Evolutionary conservation across 1,140 invertebrate species (phyloP).

Genomic region (Psix sp.): DNA sequence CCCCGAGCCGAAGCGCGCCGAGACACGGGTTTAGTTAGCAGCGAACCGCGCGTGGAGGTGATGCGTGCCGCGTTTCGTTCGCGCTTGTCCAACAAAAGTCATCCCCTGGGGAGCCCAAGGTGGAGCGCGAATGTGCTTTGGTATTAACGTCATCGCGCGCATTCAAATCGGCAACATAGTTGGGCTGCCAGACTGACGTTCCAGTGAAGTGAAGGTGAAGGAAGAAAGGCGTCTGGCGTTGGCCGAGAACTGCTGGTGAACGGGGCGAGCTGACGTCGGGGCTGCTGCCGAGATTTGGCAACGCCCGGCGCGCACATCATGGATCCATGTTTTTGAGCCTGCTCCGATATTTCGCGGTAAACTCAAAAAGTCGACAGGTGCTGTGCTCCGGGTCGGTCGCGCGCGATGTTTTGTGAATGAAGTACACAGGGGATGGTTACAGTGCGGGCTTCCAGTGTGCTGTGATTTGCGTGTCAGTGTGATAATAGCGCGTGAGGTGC

Average conservation of each 20-base stretch:
- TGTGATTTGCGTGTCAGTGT: slow-evolving; percentile 19
- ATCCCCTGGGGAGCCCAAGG: neutral
- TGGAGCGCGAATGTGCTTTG: slow-evolving; percentile 29
- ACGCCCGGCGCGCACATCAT: slow-evolving; percentile 30
- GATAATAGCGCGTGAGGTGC: slow-evolving; percentile 20
- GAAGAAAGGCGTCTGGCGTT: slow-evolving; percentile 7
- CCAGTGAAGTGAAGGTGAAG: too few species aligned
- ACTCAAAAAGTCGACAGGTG: neutral
- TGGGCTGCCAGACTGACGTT: too few species aligned
- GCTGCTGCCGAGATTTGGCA: slow-evolving; percentile 52
- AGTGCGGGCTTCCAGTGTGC: too few species aligned
- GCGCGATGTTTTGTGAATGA: too few species aligned
- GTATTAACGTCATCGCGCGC: slow-evolving; percentile 18
- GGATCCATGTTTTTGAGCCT: too few species aligned
- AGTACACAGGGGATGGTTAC: too few species aligned
- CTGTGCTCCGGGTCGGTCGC: too few species aligned
- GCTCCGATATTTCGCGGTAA: too few species aligned
- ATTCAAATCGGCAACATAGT: too few species aligned
- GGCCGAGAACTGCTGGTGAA: slow-evolving; percentile 18
- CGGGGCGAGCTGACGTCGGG: slow-evolving; percentile 1
- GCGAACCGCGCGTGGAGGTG: slow-evolving; percentile 65
- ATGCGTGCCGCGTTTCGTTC: slow-evolving; percentile 43
- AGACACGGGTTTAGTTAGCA: slow-evolving; percentile 71
- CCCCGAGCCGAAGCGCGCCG: slow-evolving; percentile 63
- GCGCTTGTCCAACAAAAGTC: slow-evolving; percentile 18